Conservation (phyloP, 2,113 vertebrate species). For the Petrocephalus microphthalmus region DNA sequence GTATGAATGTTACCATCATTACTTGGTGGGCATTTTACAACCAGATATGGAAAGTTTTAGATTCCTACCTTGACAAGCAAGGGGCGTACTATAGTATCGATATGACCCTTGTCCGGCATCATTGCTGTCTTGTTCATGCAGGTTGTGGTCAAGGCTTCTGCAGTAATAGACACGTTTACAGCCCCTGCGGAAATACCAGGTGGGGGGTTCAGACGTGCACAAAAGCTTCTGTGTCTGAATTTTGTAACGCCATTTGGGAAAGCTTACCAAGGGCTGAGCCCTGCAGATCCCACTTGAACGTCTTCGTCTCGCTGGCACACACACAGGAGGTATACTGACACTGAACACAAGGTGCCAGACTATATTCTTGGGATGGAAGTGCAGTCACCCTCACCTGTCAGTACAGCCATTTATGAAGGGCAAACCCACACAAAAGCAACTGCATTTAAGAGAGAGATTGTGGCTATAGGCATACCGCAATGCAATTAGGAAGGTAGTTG, state of each 20-base stretch:
- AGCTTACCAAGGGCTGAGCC: neutral
- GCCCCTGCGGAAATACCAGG: neutral
- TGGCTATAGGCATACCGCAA: slow-evolving; percentile 60
- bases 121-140: slow-evolving; percentile 62
- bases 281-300: neutral
- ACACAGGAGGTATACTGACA: slow-evolving; percentile 5
- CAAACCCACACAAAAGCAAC: neutral
- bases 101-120: slow-evolving; percentile 59
- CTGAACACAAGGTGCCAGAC: neutral
- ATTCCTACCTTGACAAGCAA: slow-evolving; percentile 68
- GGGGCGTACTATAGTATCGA: slow-evolving; percentile 61
- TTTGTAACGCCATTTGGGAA: neutral
- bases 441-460: neutral
- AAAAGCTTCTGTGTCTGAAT: neutral
- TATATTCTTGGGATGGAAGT: neutral
- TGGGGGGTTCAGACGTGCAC: neutral
- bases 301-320: slow-evolving; percentile 1
- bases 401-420: neutral
- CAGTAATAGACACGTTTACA: slow-evolving; percentile 62
- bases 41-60: neutral
- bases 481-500: slow-evolving; percentile 73
- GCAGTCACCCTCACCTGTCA: slow-evolving; percentile 3
- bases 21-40: neutral
- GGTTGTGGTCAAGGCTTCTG: slow-evolving; percentile 50
- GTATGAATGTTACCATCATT: neutral